Percentiles rank a stretch among this genome's conserved stretches.
Conservation (phyloP, 1,140 invertebrate species). For the Drosophila takahashii region DNA sequence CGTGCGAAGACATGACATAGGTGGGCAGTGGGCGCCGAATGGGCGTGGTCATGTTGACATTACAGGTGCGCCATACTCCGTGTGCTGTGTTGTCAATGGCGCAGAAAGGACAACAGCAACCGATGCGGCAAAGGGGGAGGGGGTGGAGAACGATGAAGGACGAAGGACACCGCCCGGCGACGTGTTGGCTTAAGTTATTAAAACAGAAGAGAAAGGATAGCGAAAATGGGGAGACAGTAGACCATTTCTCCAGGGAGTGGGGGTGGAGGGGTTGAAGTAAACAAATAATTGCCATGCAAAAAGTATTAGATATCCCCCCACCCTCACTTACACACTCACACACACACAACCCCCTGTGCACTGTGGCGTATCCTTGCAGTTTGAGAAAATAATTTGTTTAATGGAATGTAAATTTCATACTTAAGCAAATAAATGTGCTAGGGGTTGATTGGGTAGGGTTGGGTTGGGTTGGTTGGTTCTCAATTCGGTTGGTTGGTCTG, state of each 20-base stretch:
- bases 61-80: slow-evolving; percentile 69
- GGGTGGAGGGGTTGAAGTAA: slow-evolving; percentile 28
- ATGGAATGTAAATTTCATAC: slow-evolving; percentile 82
- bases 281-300: slow-evolving; percentile 82
- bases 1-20: slow-evolving; percentile 68
- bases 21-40: slow-evolving; percentile 31
- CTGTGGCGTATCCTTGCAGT: slow-evolving; percentile 56
- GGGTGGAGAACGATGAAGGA: not conserved
- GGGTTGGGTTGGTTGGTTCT: not conserved
- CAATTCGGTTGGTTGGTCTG: not conserved
- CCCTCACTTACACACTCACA: not conserved
- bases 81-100: slow-evolving; percentile 69
- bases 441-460: slow-evolving; percentile 28
- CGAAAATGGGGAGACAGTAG: slow-evolving; percentile 24
- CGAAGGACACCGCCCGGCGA: slow-evolving; percentile 44
- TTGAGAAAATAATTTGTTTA: slow-evolving; percentile 81
- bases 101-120: slow-evolving; percentile 73
- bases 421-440: slow-evolving; percentile 76
- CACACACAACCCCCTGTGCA: slow-evolving; percentile 10
- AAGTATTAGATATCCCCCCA: slow-evolving; percentile 63
- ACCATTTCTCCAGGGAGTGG: slow-evolving; percentile 10
- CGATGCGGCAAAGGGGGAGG: not conserved
- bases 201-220: slow-evolving; percentile 61
- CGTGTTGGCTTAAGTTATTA: slow-evolving; percentile 80
- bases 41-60: slow-evolving; percentile 75